Conservation (phyloP, 1,140 invertebrate species). For the Bombus picipes region DNA sequence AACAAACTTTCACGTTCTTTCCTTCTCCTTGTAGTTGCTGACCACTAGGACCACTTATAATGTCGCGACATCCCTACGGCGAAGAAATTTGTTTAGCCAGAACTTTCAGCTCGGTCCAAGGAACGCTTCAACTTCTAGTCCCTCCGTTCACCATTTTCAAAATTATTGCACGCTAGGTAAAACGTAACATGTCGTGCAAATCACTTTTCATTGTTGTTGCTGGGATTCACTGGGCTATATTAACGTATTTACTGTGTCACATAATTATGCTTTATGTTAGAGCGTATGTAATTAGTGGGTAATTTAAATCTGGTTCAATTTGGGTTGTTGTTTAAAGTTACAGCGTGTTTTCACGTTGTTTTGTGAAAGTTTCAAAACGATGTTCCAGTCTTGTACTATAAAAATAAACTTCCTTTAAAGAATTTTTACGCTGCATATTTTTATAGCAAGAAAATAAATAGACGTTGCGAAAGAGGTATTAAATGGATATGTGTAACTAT, state of each 20-base stretch:
- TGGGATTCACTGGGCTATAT: background rate
- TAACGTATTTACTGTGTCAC: background rate
- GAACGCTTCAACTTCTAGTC: background rate
- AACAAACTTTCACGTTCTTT: slow-evolving; percentile 46
- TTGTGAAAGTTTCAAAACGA: background rate
- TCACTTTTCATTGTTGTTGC: background rate
- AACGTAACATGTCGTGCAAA: background rate
- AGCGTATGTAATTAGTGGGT: background rate
- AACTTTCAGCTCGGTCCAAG: background rate
- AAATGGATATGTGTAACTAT: no score
- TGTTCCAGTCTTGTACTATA: background rate
- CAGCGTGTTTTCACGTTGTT: no score
- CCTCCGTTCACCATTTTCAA: background rate
- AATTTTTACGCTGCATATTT: background rate
- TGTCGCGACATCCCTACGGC: background rate
- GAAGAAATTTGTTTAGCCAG: slow-evolving; percentile 38
- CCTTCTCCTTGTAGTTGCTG: background rate
- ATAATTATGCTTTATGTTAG: background rate
- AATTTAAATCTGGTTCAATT: background rate
- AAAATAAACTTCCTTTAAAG: background rate
- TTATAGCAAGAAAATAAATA: background rate
- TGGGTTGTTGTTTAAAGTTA: background rate
- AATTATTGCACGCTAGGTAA: background rate
- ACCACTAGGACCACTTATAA: slow-evolving; percentile 45
- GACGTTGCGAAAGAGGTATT: no score